Percentiles rank a stretch among this genome's conserved stretches.
These are phyloP conservation scores for Tangara arthus DNA, from an alignment of 2,797 vertebrate species.

Conservation along the genomic window DNA sequence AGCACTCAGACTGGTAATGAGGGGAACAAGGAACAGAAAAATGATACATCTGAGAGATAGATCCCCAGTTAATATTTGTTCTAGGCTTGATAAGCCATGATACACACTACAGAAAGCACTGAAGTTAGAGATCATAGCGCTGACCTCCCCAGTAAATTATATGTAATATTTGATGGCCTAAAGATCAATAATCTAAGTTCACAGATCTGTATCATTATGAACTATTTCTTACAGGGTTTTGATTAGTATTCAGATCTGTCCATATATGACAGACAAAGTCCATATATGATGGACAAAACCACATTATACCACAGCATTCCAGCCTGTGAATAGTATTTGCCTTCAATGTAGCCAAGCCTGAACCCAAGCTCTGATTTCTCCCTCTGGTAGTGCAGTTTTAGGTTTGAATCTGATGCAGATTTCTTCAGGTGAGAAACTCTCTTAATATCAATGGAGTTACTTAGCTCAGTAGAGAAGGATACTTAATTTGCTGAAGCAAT, in stretches of 20 bases:
- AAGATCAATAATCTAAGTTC: neutral
- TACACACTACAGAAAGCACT: accelerated
- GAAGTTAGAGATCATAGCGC: neutral
- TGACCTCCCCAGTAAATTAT: neutral
- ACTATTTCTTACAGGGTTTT: neutral
- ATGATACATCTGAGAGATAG: neutral
- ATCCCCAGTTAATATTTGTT: neutral
- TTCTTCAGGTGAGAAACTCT: neutral
- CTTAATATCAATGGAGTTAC: neutral
- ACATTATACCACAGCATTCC: neutral
- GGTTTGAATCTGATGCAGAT: neutral
- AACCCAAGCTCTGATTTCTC: neutral
- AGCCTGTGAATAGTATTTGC: neutral
- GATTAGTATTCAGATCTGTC: neutral
- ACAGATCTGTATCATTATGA: neutral
- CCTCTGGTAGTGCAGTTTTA: neutral
- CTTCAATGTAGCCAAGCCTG: neutral
- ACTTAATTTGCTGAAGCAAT: neutral
- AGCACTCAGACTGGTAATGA: neutral
- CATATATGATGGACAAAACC: neutral
- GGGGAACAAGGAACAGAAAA: neutral
- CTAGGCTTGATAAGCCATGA: neutral
- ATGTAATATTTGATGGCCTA: neutral
- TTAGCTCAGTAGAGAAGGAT: neutral
- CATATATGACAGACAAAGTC: no score